Evolutionary conservation across 2,797 vertebrate genomes (phyloP).

Genomic region (Avahi laniger): DNA sequence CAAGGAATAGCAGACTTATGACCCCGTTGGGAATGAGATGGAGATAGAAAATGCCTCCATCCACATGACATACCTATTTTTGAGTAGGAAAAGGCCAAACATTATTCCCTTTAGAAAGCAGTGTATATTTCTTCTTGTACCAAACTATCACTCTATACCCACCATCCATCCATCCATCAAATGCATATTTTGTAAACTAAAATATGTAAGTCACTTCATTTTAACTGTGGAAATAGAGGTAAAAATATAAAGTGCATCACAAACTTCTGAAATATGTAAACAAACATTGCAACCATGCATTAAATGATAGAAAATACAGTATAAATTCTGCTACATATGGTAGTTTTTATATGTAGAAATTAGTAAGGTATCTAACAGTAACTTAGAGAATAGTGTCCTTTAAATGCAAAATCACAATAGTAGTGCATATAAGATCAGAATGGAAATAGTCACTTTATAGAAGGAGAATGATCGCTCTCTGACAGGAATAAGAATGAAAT

Average conservation of each 20-base stretch:
- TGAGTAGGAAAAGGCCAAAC: background rate
- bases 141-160: background rate
- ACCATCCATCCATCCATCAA: background rate
- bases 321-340: background rate
- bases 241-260: background rate
- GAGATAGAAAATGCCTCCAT: background rate
- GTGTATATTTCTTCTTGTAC: background rate
- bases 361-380: background rate
- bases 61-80: background rate
- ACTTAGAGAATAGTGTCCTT: background rate
- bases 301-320: background rate
- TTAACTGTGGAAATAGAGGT: background rate
- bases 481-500: background rate
- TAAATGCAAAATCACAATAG: background rate
- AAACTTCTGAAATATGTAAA: background rate
- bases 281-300: background rate
- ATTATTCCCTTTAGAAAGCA: background rate
- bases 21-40: background rate
- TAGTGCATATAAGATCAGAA: background rate
- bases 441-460: background rate
- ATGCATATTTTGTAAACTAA: background rate
- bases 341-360: background rate
- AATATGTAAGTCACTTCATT: background rate
- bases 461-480: background rate
- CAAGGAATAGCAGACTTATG: background rate